phyloP scores from a whole-genome alignment of 1,140 invertebrate genomes.

The Drosophila funebris region DNA sequence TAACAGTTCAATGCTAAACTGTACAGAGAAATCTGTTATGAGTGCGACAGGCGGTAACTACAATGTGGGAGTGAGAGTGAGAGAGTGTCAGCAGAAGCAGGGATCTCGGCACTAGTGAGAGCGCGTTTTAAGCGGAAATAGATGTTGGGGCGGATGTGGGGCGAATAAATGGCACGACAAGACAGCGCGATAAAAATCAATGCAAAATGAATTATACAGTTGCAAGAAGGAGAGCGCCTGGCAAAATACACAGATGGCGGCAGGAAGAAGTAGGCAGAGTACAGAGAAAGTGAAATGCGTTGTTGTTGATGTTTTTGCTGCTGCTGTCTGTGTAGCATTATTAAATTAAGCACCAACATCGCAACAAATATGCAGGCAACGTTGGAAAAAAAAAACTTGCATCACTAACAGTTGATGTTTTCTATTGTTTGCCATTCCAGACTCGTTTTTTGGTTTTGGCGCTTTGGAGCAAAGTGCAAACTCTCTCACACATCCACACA shows the following conservation, averaged over 20 bases:
- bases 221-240: neutral
- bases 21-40: conserved; percentile 33
- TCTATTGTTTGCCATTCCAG: conserved; percentile 35
- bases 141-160: neutral
- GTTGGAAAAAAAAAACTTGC: conserved; percentile 30
- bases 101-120: neutral
- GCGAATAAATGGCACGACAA: neutral
- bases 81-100: neutral
- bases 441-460: conserved; percentile 30
- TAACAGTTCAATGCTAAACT: conserved; percentile 51
- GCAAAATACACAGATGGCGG: neutral
- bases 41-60: conserved; percentile 1
- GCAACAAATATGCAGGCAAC: conserved; percentile 22
- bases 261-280: conserved; percentile 8
- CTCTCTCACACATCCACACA: conserved; percentile 29
- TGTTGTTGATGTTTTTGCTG: conserved; percentile 33
- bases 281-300: conserved; percentile 60
- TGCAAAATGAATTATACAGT: conserved; percentile 66
- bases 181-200: conserved; percentile 67
- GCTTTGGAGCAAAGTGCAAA: conserved; percentile 66
- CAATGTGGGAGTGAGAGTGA: conserved; percentile 1
- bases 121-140: conserved; percentile 12
- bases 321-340: conserved; percentile 29
- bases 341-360: conserved; percentile 61
- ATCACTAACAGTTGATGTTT: conserved; percentile 19